Percentiles rank a stretch among this genome's conserved stretches.
Evolutionary conservation across 2,797 vertebrate genomes (phyloP).

Genomic region (Peromyscus melanophrys): DNA sequence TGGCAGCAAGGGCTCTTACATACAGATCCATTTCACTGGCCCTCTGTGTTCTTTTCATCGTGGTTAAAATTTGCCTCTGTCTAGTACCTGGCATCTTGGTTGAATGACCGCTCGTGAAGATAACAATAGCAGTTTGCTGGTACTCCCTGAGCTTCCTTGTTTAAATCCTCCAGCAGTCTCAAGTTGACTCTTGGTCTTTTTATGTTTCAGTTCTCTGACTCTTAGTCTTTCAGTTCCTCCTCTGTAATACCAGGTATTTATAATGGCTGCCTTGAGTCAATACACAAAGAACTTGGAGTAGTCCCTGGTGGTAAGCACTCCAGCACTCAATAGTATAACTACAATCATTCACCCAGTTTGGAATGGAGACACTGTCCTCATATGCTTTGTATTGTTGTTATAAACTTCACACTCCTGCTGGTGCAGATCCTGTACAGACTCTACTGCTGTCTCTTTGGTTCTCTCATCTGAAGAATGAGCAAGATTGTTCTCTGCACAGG

Average conservation of each 20-base stretch:
- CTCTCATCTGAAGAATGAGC: neutral
- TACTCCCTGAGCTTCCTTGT: neutral
- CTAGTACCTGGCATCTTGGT: neutral
- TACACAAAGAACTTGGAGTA: neutral
- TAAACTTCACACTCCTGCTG: neutral
- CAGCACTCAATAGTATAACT: neutral
- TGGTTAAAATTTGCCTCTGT: conserved; percentile 35
- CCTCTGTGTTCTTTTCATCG: neutral
- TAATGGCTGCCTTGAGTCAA: neutral
- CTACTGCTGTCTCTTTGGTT: neutral
- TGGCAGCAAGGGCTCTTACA: neutral
- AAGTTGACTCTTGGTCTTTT: neutral
- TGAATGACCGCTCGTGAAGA: neutral
- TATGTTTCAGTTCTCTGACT: neutral
- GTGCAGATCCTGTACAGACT: neutral
- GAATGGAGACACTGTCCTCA: neutral
- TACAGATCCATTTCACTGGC: neutral
- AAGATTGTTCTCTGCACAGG: neutral
- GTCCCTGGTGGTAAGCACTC: too few species aligned
- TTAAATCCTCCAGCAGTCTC: conserved; percentile 46
- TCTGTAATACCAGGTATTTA: neutral
- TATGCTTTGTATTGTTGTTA: neutral
- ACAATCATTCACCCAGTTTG: neutral
- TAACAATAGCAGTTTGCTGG: neutral
- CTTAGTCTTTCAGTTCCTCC: neutral